These are phyloP conservation scores for Baccha elongata DNA, from an alignment of 2,888 invertebrate genomes.

Conservation along the genomic window DNA sequence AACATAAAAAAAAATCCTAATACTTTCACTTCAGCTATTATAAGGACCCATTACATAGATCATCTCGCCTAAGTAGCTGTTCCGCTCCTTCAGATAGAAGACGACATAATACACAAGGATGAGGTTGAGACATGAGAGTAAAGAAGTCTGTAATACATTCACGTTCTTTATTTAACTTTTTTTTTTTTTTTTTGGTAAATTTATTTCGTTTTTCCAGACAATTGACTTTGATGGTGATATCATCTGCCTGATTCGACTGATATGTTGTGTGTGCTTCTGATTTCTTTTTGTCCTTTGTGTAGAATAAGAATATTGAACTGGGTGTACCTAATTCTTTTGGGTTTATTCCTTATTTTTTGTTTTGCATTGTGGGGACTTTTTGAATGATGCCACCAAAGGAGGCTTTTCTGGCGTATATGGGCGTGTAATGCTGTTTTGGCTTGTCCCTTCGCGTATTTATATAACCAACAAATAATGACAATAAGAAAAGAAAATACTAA, in stretches of 20 bases:
- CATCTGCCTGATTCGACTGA: slow-evolving; percentile 69
- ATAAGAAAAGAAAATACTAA: slow-evolving; percentile 10
- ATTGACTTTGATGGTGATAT: slow-evolving; percentile 77
- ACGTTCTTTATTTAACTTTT: slow-evolving; percentile 23
- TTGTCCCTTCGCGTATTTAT: slow-evolving; percentile 46
- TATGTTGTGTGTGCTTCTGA: slow-evolving; percentile 40
- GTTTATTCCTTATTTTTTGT: slow-evolving; percentile 10
- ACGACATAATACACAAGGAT: slow-evolving; percentile 7
- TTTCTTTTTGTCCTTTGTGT: slow-evolving; percentile 25
- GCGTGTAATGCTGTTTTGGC: slow-evolving; percentile 58
- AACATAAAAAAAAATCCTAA: slow-evolving; percentile 32
- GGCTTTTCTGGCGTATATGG: slow-evolving; percentile 44
- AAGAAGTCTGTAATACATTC: slow-evolving; percentile 2
- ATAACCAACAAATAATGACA: slow-evolving; percentile 46
- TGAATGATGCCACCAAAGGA: slow-evolving; percentile 34
- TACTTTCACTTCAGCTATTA: slow-evolving; percentile 52
- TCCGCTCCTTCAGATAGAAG: slow-evolving; percentile 32
- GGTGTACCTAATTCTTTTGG: slow-evolving; percentile 28
- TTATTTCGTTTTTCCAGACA: slow-evolving; percentile 76
- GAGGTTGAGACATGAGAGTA: slow-evolving; percentile 20
- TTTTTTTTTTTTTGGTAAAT: slow-evolving; percentile 61
- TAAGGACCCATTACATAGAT: slow-evolving; percentile 68
- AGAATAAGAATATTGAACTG: slow-evolving; percentile 34
- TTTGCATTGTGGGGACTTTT: not conserved
- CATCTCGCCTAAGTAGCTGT: slow-evolving; percentile 62